Base-by-base conservation (phyloP, 2,888 invertebrate genomes). In the Acleris holmiana region DNA sequence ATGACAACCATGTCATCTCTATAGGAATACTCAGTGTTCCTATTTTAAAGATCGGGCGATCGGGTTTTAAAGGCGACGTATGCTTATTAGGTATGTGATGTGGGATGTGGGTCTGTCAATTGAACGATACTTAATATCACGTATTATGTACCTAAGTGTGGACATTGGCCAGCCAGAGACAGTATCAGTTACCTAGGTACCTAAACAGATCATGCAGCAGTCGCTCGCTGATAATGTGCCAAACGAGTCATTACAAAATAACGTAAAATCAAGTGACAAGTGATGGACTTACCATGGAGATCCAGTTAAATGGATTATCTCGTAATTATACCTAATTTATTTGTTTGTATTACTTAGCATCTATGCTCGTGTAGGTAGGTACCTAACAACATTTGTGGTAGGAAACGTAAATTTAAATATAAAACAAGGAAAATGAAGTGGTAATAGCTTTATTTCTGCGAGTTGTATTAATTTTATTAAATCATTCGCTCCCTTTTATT, bases 281-380 rank as follows among this genome's bases (percentile, higher is more conserved):
- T 60, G 44, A 46, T 23, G 17, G 8, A 59, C 61, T 23, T 62
- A 68, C 58, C 29, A 69, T 71, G 71, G 75, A 75, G 58, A 68
- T 75, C 55, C 71, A 71, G 48, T 71, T 73, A n/a, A 62, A 68
- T 46, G 72, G 72, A 68, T 56, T 73, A 15, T 48, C 62, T 50
- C 66, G 73, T 72, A 72, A 71, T 62, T 66, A 67, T 51, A 29
- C 7, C 8, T 29, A n/a, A 29, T 25, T 40, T 5, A 19, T 18
- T 4, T 13, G n/a, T 48, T 4, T 25, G 17, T 47, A 29, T 29
- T 15, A 17, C 8, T 49, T 8, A 23, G 18, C 1, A 47, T 10
- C 2, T 21, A 47, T 13, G 13, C n/a, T n/a, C n/a, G n/a, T n/a
- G n/a, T n/a, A n/a, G n/a, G n/a, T n/a, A n/a, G n/a, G n/a, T n/a